Percentiles rank a stretch among this genome's conserved stretches.
phyloP scores from a whole-genome alignment of 2,113 vertebrate species.

The Halcyon malimbica region DNA sequence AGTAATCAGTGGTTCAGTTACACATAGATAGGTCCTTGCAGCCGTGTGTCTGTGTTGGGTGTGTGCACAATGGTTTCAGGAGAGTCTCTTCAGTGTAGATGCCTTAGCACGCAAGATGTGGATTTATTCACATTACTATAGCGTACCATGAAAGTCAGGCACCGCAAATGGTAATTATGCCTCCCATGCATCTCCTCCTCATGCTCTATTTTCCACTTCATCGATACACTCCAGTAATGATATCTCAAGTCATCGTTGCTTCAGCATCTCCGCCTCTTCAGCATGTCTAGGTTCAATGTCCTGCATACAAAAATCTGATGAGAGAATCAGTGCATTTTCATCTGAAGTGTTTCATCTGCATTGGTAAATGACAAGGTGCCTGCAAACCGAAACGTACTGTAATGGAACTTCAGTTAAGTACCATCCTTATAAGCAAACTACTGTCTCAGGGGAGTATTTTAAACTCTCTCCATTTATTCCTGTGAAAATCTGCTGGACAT shows the following conservation, averaged over 20 bases:
- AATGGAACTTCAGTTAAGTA: not conserved
- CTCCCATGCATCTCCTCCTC: not conserved
- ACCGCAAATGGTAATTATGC: not conserved
- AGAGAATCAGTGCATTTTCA: not conserved
- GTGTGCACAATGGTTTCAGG: not conserved
- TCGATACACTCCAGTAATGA: not conserved
- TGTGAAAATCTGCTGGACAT: not conserved
- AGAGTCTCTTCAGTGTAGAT: not conserved
- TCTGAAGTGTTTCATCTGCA: not conserved
- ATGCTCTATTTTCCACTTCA: not conserved
- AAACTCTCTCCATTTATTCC: not conserved
- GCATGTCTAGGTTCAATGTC: not conserved
- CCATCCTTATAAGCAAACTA: not conserved
- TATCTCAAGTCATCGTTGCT: not conserved
- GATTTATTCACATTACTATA: not conserved
- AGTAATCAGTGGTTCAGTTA: not conserved
- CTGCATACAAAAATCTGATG: not conserved
- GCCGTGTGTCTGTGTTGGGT: not conserved
- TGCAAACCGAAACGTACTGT: not conserved
- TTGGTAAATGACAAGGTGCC: not conserved
- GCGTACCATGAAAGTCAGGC: not conserved
- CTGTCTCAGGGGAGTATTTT: not conserved
- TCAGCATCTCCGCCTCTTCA: not conserved
- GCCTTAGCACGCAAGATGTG: not conserved
- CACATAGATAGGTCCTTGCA: fast-evolving